Evolutionary conservation across 35 echinoderm and acorn worm species (phyloP).

Genomic region (Ophiothrix spiculata): DNA sequence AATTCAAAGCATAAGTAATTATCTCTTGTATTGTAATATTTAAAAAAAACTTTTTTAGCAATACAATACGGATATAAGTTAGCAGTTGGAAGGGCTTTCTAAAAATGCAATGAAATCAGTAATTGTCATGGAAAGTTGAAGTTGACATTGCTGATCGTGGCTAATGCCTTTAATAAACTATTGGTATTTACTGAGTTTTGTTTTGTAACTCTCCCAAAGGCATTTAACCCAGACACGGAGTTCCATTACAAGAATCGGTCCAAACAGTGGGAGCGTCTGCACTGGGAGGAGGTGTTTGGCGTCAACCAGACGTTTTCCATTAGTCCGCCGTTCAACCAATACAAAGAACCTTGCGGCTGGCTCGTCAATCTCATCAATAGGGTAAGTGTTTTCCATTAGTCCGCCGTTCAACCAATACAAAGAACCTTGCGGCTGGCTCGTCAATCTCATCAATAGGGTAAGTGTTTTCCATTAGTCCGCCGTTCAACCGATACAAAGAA

Average conservation of each 20-base stretch:
- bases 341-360: constrained; percentile 97
- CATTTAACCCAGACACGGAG: constrained; percentile 85
- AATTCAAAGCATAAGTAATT: too few species aligned
- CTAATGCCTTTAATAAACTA: background rate
- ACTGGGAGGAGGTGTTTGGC: constrained; percentile 87
- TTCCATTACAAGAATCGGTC: constrained; percentile 95
- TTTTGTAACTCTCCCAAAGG: constrained; percentile 20
- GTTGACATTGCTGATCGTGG: too few species aligned
- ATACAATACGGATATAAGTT: too few species aligned
- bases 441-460: constrained; percentile 89
- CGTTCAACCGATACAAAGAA: constrained; percentile 80
- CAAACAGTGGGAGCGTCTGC: constrained; percentile 79
- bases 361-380: constrained; percentile 93
- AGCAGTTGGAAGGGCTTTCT: too few species aligned
- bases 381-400: constrained; percentile 80
- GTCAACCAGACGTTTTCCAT: constrained; percentile 73
- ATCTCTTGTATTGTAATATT: too few species aligned
- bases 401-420: constrained; percentile 80
- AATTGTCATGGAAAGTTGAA: too few species aligned
- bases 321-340: constrained; percentile 74
- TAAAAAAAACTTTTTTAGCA: too few species aligned
- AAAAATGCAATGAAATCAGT: too few species aligned
- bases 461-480: constrained; percentile 61
- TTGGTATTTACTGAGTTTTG: background rate
- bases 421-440: constrained; percentile 93